Conservation (phyloP, 2,797 vertebrate species). For the Cossypha niveicapilla region DNA sequence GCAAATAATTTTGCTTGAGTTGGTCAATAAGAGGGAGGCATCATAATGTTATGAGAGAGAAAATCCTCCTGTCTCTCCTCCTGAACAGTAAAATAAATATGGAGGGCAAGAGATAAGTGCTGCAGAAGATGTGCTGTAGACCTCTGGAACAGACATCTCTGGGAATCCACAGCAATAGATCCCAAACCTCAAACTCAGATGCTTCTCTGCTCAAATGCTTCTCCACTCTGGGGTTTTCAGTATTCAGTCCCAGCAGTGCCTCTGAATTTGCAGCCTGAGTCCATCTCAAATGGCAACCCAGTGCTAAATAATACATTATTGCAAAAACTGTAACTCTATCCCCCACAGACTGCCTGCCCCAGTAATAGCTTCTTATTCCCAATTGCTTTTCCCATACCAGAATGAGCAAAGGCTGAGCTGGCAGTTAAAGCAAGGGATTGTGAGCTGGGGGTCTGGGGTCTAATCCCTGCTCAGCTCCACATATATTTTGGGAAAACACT, state of each 20-base stretch:
- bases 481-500: neutral
- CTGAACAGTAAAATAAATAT: neutral
- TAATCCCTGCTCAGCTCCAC: constrained; percentile 40
- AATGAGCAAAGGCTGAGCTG: constrained; percentile 38
- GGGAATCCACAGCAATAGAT: neutral
- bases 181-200: neutral
- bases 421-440: constrained; percentile 27
- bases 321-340: constrained; percentile 38
- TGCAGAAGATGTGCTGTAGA: neutral
- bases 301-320: constrained; percentile 49
- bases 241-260: constrained; percentile 5
- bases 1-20: neutral
- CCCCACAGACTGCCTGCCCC: constrained; percentile 31
- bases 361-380: constrained; percentile 52
- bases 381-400: constrained; percentile 42
- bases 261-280: constrained; percentile 30
- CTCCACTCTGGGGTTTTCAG: constrained; percentile 1
- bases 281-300: constrained; percentile 2
- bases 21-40: neutral
- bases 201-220: neutral
- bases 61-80: neutral
- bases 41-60: neutral
- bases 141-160: neutral
- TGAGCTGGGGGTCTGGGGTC: neutral
- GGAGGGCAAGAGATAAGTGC: neutral